Conservation (phyloP, 2,888 invertebrate genomes). For the Lottia scabra region DNA sequence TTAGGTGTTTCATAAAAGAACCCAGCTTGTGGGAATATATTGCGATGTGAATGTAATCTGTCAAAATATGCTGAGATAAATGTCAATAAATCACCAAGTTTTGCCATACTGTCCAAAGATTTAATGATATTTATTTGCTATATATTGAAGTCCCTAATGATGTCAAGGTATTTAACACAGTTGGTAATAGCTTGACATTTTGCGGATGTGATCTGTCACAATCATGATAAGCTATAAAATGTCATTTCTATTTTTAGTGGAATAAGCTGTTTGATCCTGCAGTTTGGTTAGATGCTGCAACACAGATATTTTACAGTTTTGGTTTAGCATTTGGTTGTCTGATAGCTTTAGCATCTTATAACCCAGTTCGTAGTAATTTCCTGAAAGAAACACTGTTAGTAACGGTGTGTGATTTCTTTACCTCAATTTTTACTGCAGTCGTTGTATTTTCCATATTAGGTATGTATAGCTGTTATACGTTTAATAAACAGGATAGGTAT, state of each 20-base stretch:
- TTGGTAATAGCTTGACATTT: too few relatives aligned
- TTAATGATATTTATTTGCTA: neutral
- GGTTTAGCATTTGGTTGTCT: constrained; percentile 94
- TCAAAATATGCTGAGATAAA: too few relatives aligned
- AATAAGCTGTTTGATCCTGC: constrained; percentile 87
- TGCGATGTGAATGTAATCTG: too few relatives aligned
- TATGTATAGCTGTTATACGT: constrained; percentile 10
- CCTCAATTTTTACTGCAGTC: constrained; percentile 94
- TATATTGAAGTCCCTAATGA: too few relatives aligned
- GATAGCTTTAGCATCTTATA: constrained; percentile 95
- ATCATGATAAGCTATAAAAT: neutral
- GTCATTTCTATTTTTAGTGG: constrained; percentile 73
- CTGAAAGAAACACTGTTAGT: constrained; percentile 91
- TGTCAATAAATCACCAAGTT: too few relatives aligned
- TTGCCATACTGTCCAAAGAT: too few relatives aligned
- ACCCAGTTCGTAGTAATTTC: constrained; percentile 93
- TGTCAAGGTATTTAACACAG: neutral
- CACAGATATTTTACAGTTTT: constrained; percentile 96
- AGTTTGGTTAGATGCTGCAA: constrained; percentile 96
- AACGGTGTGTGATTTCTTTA: constrained; percentile 91
- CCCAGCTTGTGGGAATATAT: too few relatives aligned
- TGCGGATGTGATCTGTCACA: too few relatives aligned
- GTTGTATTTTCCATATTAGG: constrained; percentile 96
- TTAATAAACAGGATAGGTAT: too few relatives aligned
- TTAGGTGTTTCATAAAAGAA: too few relatives aligned